These are phyloP conservation scores for Drosophila kanekoi DNA, from an alignment of 2,888 invertebrate genomes.

Conservation along the genomic window DNA sequence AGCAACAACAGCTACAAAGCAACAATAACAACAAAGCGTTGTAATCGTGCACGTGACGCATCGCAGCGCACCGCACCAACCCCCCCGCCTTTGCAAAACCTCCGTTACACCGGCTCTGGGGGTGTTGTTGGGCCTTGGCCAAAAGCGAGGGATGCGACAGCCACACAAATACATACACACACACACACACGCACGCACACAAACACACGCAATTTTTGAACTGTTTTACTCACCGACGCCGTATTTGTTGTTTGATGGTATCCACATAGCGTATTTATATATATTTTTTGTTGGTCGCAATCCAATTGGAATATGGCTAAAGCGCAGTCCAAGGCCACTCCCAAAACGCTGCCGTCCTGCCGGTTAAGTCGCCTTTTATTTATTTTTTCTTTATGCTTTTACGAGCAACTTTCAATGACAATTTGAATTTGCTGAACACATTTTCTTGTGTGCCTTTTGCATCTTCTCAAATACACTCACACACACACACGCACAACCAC, in stretches of 20 bases:
- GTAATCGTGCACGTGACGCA: slow-evolving; percentile 74
- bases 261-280: slow-evolving; percentile 82
- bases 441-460: slow-evolving; percentile 57
- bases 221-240: slow-evolving; percentile 84
- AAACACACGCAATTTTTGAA: slow-evolving; percentile 28
- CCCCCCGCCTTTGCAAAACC: slow-evolving; percentile 20
- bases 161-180: slow-evolving; percentile 11
- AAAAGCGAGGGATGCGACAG: slow-evolving; percentile 47
- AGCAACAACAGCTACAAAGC: slow-evolving; percentile 30
- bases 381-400: slow-evolving; percentile 27
- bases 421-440: slow-evolving; percentile 43
- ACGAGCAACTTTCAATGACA: slow-evolving; percentile 36
- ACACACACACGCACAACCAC: slow-evolving; percentile 20
- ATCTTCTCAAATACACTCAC: slow-evolving; percentile 47
- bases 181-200: slow-evolving; percentile 6
- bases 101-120: slow-evolving; percentile 22
- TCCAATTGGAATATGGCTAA: slow-evolving; percentile 49
- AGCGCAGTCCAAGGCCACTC: slow-evolving; percentile 56
- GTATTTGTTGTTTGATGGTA: slow-evolving; percentile 85
- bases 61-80: slow-evolving; percentile 14
- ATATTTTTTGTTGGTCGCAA: slow-evolving; percentile 17
- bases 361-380: slow-evolving; percentile 14
- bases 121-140: slow-evolving; percentile 49
- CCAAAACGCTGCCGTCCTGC: slow-evolving; percentile 39
- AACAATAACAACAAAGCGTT: slow-evolving; percentile 47